Conservation (phyloP, 2,113 vertebrate genomes). For the Mola mola region DNA sequence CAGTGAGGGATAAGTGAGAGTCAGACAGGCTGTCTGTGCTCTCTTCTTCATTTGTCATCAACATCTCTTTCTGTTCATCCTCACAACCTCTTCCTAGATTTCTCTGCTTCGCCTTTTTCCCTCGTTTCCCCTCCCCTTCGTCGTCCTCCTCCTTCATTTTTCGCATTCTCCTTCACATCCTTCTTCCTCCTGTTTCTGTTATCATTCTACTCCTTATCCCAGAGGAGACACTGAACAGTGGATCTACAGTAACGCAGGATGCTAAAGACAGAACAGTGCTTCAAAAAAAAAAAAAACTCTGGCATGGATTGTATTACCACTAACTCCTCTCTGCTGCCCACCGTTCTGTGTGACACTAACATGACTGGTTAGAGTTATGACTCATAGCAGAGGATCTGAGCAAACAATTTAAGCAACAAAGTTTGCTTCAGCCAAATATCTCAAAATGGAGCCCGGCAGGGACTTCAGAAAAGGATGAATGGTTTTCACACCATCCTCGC, state of each 20-base stretch:
- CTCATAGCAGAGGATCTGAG: slow-evolving; percentile 33
- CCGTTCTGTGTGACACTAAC: slow-evolving; percentile 53
- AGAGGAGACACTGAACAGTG: slow-evolving; percentile 52
- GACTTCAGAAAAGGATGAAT: slow-evolving; percentile 2
- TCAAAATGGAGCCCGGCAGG: slow-evolving; percentile 19
- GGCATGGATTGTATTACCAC: slow-evolving; percentile 56
- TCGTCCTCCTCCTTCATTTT: slow-evolving; percentile 16
- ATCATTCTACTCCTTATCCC: slow-evolving; percentile 58
- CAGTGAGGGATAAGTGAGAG: slow-evolving; percentile 40
- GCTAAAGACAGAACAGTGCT: slow-evolving; percentile 55
- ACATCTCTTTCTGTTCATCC: not conserved
- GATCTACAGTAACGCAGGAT: slow-evolving; percentile 68
- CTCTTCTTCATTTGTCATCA: too few species aligned
- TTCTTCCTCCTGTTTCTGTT: slow-evolving; percentile 47
- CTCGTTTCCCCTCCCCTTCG: slow-evolving; percentile 18
- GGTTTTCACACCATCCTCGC: slow-evolving; percentile 30
- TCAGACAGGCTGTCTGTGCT: slow-evolving; percentile 29
- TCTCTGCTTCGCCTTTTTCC: slow-evolving; percentile 22
- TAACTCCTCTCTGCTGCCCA: slow-evolving; percentile 52
- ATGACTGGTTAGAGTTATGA: slow-evolving; percentile 40
- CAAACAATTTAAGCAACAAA: slow-evolving; percentile 18
- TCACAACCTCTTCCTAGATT: slow-evolving; percentile 20
- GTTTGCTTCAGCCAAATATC: slow-evolving; percentile 29
- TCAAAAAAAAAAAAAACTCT: slow-evolving; percentile 74
- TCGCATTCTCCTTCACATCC: slow-evolving; percentile 38